These are phyloP conservation scores for Anabacerthia variegaticeps DNA, from an alignment of 2,797 vertebrate species.

Conservation along the genomic window DNA sequence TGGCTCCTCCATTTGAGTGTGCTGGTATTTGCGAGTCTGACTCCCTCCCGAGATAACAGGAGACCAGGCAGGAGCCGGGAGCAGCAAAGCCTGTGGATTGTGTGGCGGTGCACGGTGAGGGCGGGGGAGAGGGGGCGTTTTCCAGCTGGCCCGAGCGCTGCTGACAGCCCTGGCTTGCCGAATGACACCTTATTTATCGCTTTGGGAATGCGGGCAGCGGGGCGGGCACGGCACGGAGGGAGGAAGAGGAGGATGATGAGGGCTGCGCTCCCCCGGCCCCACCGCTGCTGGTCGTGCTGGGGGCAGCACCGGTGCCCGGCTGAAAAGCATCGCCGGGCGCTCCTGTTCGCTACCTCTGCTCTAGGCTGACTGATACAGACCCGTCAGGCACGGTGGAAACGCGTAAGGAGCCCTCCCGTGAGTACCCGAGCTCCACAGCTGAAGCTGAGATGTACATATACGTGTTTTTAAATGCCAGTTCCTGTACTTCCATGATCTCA, in stretches of 20 bases:
- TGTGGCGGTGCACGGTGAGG: background rate
- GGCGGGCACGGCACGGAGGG: background rate
- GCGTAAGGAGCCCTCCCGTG: background rate
- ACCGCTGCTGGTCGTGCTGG: background rate
- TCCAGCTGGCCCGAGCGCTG: background rate
- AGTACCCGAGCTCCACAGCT: background rate
- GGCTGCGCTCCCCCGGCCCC: background rate
- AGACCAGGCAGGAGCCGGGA: background rate
- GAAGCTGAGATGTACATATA: background rate
- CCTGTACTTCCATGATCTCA: conserved; percentile 21
- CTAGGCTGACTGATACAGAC: background rate
- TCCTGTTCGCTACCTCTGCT: background rate
- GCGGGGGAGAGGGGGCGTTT: background rate
- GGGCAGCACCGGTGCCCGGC: background rate
- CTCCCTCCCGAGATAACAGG: background rate
- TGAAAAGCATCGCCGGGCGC: background rate
- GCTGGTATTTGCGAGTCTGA: background rate
- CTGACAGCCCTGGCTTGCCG: background rate
- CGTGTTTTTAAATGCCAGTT: background rate
- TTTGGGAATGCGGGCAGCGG: background rate
- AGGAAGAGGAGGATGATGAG: background rate
- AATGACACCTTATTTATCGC: background rate
- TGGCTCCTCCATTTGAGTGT: background rate
- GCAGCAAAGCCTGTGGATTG: background rate
- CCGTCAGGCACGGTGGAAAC: background rate